These are phyloP conservation scores for Capreolus pygargus DNA, from an alignment of 2,113 vertebrate genomes.

Conservation along the genomic window DNA sequence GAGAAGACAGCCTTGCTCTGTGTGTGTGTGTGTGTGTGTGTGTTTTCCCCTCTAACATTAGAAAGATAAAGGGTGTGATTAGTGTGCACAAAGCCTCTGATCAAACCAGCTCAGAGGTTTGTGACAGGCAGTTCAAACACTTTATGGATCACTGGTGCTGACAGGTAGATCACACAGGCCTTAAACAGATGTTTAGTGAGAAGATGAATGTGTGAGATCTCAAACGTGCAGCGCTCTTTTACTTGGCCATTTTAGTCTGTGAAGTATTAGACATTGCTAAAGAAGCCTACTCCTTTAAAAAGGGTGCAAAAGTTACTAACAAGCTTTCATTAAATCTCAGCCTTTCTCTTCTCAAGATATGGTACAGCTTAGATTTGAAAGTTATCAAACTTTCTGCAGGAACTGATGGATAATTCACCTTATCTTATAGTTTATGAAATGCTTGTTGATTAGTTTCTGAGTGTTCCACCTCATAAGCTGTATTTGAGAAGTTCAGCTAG, in stretches of 20 bases:
- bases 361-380: slow-evolving; percentile 22
- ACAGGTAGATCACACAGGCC: slow-evolving; percentile 85
- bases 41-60: slow-evolving; percentile 72
- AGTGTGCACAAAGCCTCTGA: slow-evolving; percentile 81
- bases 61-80: slow-evolving; percentile 84
- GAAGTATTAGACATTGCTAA: slow-evolving; percentile 70
- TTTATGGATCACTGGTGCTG: slow-evolving; percentile 81
- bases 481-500: neutral
- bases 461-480: neutral
- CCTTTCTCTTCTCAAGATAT: slow-evolving; percentile 54
- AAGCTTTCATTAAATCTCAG: slow-evolving; percentile 53
- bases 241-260: slow-evolving; percentile 70
- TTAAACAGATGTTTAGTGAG: slow-evolving; percentile 86
- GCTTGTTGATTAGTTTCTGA: neutral
- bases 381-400: slow-evolving; percentile 38
- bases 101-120: slow-evolving; percentile 81
- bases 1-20: slow-evolving; percentile 75
- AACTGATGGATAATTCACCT: neutral
- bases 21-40: slow-evolving; percentile 41
- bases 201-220: slow-evolving; percentile 81
- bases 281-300: slow-evolving; percentile 53
- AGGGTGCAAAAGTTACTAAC: slow-evolving; percentile 61
- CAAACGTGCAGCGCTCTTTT: slow-evolving; percentile 69
- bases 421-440: neutral
- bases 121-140: slow-evolving; percentile 83